These are phyloP conservation scores for Endotricha flammealis DNA, from an alignment of 2,888 invertebrate genomes.

Conservation along the genomic window DNA sequence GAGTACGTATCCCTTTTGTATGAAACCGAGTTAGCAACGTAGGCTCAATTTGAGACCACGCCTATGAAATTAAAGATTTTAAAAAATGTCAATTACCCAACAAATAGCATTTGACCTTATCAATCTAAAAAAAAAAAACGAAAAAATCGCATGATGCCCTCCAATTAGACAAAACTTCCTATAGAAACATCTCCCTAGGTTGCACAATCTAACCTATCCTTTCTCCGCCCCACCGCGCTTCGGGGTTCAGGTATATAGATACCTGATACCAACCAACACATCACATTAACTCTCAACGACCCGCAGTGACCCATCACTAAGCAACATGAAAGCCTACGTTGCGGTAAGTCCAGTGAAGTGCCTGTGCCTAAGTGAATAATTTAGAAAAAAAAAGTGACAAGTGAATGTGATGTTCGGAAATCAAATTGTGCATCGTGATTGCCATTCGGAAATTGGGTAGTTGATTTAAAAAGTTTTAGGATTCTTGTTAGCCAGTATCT, in stretches of 20 bases:
- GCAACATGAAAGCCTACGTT: constrained; percentile 75
- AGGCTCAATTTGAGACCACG: too few relatives aligned
- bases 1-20: too few relatives aligned
- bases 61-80: too few relatives aligned
- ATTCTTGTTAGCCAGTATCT: too few relatives aligned
- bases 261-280: constrained; percentile 48
- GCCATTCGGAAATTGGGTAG: constrained; percentile 22
- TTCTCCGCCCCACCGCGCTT: constrained; percentile 71
- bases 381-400: constrained; percentile 45
- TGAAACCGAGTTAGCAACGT: too few relatives aligned
- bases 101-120: constrained; percentile 36
- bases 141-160: constrained; percentile 59
- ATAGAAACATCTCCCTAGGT: constrained; percentile 67
- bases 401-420: constrained; percentile 66
- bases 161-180: constrained; percentile 68
- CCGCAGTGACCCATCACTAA: constrained; percentile 71
- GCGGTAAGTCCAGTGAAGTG: constrained; percentile 71
- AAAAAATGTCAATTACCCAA: constrained; percentile 9
- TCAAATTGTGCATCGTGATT: constrained; percentile 41
- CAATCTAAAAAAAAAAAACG: constrained; percentile 29
- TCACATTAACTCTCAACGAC: constrained; percentile 66
- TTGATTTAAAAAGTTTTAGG: too few relatives aligned
- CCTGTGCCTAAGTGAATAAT: constrained; percentile 38
- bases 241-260: constrained; percentile 64
- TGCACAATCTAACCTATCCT: constrained; percentile 70